Base-by-base conservation (phyloP, 1,140 invertebrate species). In the Drosophila simulans region DNA sequence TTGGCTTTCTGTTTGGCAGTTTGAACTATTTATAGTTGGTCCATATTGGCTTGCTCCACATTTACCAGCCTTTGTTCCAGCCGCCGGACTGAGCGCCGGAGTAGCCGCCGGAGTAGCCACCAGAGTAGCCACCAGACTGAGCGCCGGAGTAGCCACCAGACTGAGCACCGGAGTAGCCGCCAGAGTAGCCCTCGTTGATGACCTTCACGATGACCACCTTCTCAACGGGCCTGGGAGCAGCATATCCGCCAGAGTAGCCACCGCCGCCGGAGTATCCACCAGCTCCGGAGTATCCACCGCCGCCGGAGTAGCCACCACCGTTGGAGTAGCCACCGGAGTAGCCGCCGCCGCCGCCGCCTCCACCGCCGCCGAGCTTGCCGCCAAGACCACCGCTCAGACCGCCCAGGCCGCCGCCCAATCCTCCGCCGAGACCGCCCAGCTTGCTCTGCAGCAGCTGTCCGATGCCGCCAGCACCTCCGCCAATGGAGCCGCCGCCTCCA, bases 61-160 rank as follows among this genome's bases (percentile, higher is more conserved):
- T 39, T 66, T 88, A 88, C 83, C 83, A 88, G 75, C 83, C 83
- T 78, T 85, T 73, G 57, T 86, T 86, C 82, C 82, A 85, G 51
- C 81, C 75, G n/a, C 80, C 80, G 17, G 62, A 54, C 37, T 68
- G 60, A 35, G 55, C 80, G 20, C 81, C 20, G 20, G 20, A 22
- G 3, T 22, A 22, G 15, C 58, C 71, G 3, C 72, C 77, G 12
- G 63, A 68, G 48, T 84, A 62, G 15, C 58, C 60, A 17, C 49
- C 35, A n/a, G 68, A 65, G 45, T 77, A 65, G 15, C 56, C 65
- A 22, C 53, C 53, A 11, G 46, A 57, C 31, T 51, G 37, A 3
- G n/a, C 56, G 7, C 77, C 57, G 11, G 66, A 70, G 45, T 77
- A 65, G 13, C 56, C 65, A 20, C 54, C 53, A 12, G 48, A 58